A percentile compares a stretch with the other conserved stretches of the same genome.
Conservation (phyloP, 1,140 invertebrate genomes). For the Epicauta chinensis region DNA sequence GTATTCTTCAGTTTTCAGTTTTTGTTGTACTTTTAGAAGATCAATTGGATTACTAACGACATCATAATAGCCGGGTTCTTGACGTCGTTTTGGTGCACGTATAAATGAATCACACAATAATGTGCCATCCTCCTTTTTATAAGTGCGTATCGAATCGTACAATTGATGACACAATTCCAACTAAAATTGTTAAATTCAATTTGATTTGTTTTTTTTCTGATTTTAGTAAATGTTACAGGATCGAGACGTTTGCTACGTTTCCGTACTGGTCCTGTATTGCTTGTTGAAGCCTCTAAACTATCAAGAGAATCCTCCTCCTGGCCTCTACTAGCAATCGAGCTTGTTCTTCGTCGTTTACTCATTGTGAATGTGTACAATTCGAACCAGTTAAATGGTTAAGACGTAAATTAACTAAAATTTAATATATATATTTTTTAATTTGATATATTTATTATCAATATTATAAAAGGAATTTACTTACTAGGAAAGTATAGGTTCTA, state of each 20-base stretch:
- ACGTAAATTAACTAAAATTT: too few relatives aligned
- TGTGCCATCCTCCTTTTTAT: conserved; percentile 87
- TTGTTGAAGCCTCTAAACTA: conserved; percentile 36
- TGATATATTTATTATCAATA: too few relatives aligned
- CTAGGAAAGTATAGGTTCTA: too few relatives aligned
- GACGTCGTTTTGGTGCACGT: conserved; percentile 82
- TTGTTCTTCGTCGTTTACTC: conserved; percentile 44
- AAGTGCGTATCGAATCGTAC: conserved; percentile 84
- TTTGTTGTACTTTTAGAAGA: conserved; percentile 89
- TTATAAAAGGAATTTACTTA: too few relatives aligned
- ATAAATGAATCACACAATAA: conserved; percentile 92
- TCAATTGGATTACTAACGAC: conserved; percentile 91
- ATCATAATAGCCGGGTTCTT: conserved; percentile 86
- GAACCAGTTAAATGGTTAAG: too few relatives aligned
- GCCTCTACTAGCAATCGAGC: conserved; percentile 62
- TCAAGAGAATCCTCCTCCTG: conserved; percentile 49
- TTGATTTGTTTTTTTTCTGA: neutral
- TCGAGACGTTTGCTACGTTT: conserved; percentile 39
- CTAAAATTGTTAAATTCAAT: conserved; percentile 43
- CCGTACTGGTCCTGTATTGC: conserved; percentile 29
- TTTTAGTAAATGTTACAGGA: conserved; percentile 32
- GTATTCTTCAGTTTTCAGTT: conserved; percentile 92
- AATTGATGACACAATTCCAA: conserved; percentile 85
- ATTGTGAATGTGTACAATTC: conserved; percentile 27
- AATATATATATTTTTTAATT: too few relatives aligned